phyloP scores from a whole-genome alignment of 2,888 invertebrate genomes.

The Ichneumoninae sp. region DNA sequence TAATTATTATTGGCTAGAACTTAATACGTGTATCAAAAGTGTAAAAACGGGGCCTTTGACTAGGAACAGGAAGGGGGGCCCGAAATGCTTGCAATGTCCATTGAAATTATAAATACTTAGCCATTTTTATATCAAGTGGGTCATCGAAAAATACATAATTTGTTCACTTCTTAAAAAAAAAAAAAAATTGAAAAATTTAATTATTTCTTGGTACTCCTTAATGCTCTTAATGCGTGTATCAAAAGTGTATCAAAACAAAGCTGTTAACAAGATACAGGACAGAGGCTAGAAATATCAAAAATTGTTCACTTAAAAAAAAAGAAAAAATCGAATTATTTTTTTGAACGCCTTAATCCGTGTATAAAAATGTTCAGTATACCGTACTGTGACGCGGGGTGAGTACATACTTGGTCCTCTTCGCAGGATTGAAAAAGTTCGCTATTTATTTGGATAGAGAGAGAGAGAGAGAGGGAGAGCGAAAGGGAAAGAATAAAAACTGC shows the following conservation, averaged over 20 bases:
- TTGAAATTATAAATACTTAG: background rate
- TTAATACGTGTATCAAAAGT: background rate
- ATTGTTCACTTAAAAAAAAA: too few relatives aligned
- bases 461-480: conserved; percentile 7
- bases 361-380: background rate
- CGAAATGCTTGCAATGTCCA: background rate
- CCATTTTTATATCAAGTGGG: background rate
- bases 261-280: too few relatives aligned
- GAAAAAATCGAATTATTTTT: too few relatives aligned
- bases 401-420: conserved; percentile 18
- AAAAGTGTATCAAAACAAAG: too few relatives aligned
- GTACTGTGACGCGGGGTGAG: background rate
- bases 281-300: too few relatives aligned
- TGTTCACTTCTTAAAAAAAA: too few relatives aligned
- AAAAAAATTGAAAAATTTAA: too few relatives aligned
- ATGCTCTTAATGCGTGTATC: background rate
- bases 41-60: too few relatives aligned
- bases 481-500: conserved; percentile 26
- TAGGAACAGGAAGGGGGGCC: too few relatives aligned
- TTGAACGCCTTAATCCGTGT: background rate
- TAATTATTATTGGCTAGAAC: too few relatives aligned
- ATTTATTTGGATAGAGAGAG: conserved; percentile 57
- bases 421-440: conserved; percentile 53
- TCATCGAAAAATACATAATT: too few relatives aligned
- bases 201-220: background rate